Conservation (phyloP, 30 jellyfish, hydroid and myxozoan genomes). For the Clytia hemisphaerica region DNA sequence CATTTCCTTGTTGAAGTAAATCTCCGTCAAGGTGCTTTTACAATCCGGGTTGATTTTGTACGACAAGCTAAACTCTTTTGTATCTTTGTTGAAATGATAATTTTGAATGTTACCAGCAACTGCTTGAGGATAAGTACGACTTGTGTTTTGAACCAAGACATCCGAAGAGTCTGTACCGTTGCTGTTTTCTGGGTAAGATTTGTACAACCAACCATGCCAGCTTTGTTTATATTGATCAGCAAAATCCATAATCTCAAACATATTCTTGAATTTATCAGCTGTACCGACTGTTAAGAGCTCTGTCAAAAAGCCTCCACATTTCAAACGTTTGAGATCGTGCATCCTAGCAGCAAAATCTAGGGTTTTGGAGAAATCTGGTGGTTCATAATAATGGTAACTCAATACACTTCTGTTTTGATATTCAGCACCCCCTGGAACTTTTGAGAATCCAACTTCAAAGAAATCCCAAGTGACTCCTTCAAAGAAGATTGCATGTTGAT, state of each 20-base stretch:
- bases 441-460: slow-evolving; percentile 73
- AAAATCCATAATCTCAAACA: slow-evolving; percentile 63
- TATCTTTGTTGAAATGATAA: slow-evolving; percentile 37
- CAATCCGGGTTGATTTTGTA: slow-evolving; percentile 52
- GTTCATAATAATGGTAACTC: slow-evolving; percentile 95
- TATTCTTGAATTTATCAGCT: slow-evolving; percentile 46
- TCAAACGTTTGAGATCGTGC: slow-evolving; percentile 69
- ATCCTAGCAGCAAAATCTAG: slow-evolving; percentile 72
- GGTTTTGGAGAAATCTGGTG: slow-evolving; percentile 85
- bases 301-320: slow-evolving; percentile 85
- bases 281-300: slow-evolving; percentile 81
- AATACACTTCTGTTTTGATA: slow-evolving; percentile 77
- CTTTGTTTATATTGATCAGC: slow-evolving; percentile 75
- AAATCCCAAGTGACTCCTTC: slow-evolving; percentile 90
- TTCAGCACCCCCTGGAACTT: slow-evolving; percentile 88
- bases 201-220: slow-evolving; percentile 98
- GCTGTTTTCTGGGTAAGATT: slow-evolving; percentile 80
- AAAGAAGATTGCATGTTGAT: slow-evolving; percentile 48
- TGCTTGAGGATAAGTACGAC: slow-evolving; percentile 95
- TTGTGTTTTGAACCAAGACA: slow-evolving; percentile 56
- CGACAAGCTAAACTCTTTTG: slow-evolving; percentile 42
- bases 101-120: slow-evolving; percentile 72
- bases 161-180: slow-evolving; percentile 28
- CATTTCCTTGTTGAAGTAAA: slow-evolving; percentile 55
- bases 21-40: slow-evolving; percentile 39